A percentile compares a stretch with the other conserved stretches of the same genome.
Evolutionary conservation across 2,888 invertebrate genomes (phyloP).

Genomic region (Oasisia sp.): DNA sequence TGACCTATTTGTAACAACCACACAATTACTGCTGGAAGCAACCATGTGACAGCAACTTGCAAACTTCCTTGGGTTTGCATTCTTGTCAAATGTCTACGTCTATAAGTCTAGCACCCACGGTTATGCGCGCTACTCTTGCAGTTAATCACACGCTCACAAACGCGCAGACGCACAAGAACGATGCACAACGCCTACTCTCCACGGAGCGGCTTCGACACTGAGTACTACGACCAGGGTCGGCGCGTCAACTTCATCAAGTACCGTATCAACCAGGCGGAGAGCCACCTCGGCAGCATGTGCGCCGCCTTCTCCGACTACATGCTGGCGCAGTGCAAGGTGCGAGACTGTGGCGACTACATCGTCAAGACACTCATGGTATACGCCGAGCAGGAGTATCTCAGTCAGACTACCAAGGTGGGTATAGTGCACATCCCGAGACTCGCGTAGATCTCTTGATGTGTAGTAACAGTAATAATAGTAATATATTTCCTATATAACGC

Average conservation of each 20-base stretch:
- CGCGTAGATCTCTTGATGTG: too few relatives aligned
- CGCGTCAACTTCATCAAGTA: constrained; percentile 17
- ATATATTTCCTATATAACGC: too few relatives aligned
- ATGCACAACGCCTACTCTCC: background rate
- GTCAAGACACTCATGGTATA: constrained; percentile 1
- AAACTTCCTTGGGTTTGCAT: too few relatives aligned
- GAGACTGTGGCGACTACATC: background rate
- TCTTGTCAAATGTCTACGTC: too few relatives aligned
- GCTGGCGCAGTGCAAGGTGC: background rate
- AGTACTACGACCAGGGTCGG: background rate
- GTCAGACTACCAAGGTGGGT: background rate
- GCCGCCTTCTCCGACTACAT: background rate
- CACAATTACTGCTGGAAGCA: too few relatives aligned
- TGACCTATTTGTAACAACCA: too few relatives aligned
- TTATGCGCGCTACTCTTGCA: background rate
- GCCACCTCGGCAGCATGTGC: background rate
- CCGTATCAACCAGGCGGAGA: background rate
- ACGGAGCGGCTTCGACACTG: background rate
- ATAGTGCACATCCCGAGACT: background rate
- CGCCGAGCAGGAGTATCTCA: background rate
- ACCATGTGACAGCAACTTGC: too few relatives aligned
- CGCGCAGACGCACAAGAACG: background rate
- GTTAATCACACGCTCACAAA: background rate
- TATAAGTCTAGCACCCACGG: background rate
- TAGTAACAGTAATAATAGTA: too few relatives aligned